Evolutionary conservation across 2,797 vertebrate genomes (phyloP), one percentile per base, ranked within the genome.

Genomic region (Orientallactaga sibirica): DNA sequence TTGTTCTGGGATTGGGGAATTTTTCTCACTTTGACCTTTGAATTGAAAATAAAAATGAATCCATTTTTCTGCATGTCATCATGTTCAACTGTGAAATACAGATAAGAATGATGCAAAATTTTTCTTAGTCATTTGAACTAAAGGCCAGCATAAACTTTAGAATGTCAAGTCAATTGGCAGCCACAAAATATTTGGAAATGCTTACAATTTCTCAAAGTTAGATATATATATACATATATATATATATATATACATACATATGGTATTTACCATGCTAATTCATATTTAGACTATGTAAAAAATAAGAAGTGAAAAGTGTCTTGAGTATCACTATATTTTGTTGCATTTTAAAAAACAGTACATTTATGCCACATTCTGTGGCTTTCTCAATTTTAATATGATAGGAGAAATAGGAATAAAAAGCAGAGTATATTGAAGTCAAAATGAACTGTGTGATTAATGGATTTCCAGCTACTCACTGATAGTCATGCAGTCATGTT

Each of bases 21-120:
- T 86, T 81, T 96, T 88, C 7, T 88, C 37, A 15, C 33, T 88
- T 73, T 62, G 66, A 88, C 33, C 3, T 82, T 81, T 81, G 8
- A 81, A 76, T 73, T 73, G 29, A 62, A 86, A 86, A 48, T 75
- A 41, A 81, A 55, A 74, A 71, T 7, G n/a, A 88, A 83, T 52
- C 5, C 24, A 61, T 61, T 68, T 77, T 91, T 76, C 58, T 78
- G 0, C 52, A 43, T 78, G 19, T 71, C 76, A 86, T 61, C 27
- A 62, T 61, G 55, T 33, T 91, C 58, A 88, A 33, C 64, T 74
- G 20, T 85, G 67, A 94, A 48, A 7, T 81, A 4, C 12, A 22
- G 29, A 68, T 81, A 82, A 88, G 5, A 71, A 19, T 9, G 12
- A 70, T 43, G 20, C 24, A 81, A 84, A 48, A 88, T 43, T 66